Evolutionary conservation across 2,888 invertebrate species (phyloP).

Genomic region (Ennomos erosarius): DNA sequence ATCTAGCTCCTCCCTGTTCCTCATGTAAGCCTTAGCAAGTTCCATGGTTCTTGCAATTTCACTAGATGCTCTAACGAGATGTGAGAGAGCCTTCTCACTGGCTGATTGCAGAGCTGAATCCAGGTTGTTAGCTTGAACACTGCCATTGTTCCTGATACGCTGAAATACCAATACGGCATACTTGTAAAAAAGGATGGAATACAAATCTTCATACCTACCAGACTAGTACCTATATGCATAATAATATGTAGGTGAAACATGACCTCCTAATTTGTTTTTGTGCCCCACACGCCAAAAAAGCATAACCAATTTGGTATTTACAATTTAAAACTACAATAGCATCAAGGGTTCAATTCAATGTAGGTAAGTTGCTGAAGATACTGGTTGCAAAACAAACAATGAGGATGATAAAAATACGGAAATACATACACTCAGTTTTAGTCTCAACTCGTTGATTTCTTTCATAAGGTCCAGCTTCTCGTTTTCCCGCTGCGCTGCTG

Average conservation of each 20-base stretch:
- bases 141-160: slow-evolving; percentile 66
- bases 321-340: too few species aligned
- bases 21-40: slow-evolving; percentile 63
- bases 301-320: too few species aligned
- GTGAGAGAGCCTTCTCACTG: slow-evolving; percentile 64
- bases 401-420: too few species aligned
- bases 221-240: too few species aligned
- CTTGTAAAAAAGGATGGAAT: too few species aligned
- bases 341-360: too few species aligned
- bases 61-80: slow-evolving; percentile 69
- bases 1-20: slow-evolving; percentile 57
- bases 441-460: slow-evolving; percentile 71
- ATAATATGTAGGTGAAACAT: too few species aligned
- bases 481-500: slow-evolving; percentile 67
- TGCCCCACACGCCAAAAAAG: background rate
- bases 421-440: slow-evolving; percentile 72
- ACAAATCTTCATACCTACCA: too few species aligned
- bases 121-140: slow-evolving; percentile 57
- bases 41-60: slow-evolving; percentile 66
- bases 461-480: slow-evolving; percentile 74
- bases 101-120: slow-evolving; percentile 64
- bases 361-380: too few species aligned
- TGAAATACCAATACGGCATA: slow-evolving; percentile 36
- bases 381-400: too few species aligned
- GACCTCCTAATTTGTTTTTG: too few species aligned